Evolutionary conservation across 2,797 vertebrate species (phyloP).

Genomic region (Eulemur albifrons): DNA sequence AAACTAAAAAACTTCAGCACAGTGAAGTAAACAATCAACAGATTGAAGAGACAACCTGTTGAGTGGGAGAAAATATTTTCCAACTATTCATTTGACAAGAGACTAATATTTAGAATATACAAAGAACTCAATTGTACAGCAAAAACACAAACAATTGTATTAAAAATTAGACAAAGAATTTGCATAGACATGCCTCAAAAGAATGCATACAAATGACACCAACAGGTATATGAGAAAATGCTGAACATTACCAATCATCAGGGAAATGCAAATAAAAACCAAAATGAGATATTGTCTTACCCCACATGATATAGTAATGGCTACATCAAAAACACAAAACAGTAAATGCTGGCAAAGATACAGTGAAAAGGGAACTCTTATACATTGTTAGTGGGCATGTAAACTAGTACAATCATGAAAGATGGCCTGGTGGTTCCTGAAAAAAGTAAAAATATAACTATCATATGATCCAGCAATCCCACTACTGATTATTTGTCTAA

Average conservation of each 20-base stretch:
- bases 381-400: background rate
- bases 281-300: background rate
- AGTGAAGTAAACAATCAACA: background rate
- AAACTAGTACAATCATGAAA: background rate
- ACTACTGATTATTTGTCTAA: background rate
- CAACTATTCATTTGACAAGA: background rate
- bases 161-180: background rate
- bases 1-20: background rate
- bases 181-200: background rate
- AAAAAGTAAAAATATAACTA: background rate
- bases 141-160: background rate
- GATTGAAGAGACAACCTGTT: background rate
- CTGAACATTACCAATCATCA: background rate
- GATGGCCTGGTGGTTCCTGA: background rate
- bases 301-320: no score
- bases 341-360: background rate
- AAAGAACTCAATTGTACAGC: background rate
- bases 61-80: background rate
- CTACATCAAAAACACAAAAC: background rate
- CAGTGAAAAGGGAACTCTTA: background rate
- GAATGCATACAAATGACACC: background rate
- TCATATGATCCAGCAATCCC: background rate
- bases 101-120: background rate
- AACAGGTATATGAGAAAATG: background rate
- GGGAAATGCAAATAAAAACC: background rate